Base-by-base conservation (phyloP, 2,113 vertebrate genomes). In the Corydoras sp. region DNA sequence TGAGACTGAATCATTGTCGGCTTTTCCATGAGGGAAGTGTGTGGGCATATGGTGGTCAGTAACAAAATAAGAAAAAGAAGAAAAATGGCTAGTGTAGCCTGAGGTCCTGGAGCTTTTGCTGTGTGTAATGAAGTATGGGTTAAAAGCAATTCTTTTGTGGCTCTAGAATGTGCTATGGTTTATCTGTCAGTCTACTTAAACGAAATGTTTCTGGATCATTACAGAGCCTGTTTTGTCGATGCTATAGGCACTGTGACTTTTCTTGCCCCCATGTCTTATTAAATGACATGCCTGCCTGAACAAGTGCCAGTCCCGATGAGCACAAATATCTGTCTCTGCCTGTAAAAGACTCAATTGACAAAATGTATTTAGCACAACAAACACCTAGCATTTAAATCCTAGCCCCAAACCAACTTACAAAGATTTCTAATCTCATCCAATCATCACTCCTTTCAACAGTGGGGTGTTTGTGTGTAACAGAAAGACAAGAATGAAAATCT, bases 1-100 rank as follows among this genome's bases (percentile, higher is more conserved):
- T 58, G 54, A 66, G 9, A 65, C 32, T 68, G 77, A 74, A 69
- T 62, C 49, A 15, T 72, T 67, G 49, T 77, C 66, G 58, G 48
- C 32, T 56, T 43, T 64, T 62, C 51, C 49, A 51, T 5, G 6
- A 65, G 59, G 43, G 6, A 6, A 5, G 32, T 18, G 30, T 53
- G 58, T 14, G 32, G 48, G 13, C 2, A 1, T 61, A 24, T 60
- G 55, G 32, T 68, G n/a, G 58, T 2, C 30, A 62, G 30, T 51
- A 35, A 31, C 48, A 29, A 51, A 62, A 58, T 56, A 58, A 35
- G 51, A 35, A 12, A 60, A 14, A 60, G 15, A 24, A 43, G 35
- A 43, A 43, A 43, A 4, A 43, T 43, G 35, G 4, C 35, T 8
- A 43, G 4, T 43, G 35, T 43, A 43, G 35, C 35, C 35, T 53